Evolutionary conservation across 2,113 vertebrate genomes (phyloP), one percentile per base, ranked within the genome.

Genomic region (Misgurnus mizolepis): DNA sequence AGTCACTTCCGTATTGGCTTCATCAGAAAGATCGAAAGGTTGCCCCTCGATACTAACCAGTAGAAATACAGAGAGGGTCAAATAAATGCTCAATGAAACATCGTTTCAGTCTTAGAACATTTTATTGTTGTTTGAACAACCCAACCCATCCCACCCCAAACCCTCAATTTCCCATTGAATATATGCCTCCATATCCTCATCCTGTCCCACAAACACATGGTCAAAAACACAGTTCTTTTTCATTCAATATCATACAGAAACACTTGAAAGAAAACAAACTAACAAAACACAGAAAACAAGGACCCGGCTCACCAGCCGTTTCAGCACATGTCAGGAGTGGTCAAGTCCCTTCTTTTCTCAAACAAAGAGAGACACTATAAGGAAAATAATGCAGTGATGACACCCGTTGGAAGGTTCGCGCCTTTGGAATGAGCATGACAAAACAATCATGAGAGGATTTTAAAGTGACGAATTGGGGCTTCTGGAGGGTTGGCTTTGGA

Each of bases 201-300:
- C 84, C 81, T 78, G 64, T 80, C 86, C 83, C 88, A 92, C 90
- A 90, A 90, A 90, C 85, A 92, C 90, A 92, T 88, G 88, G 82
- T 89, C 86, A 88, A 87, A 90, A 90, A 92, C 90, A 92, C 90
- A 91, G 91, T 88, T 90, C 87, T 89, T 88, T 87, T 90, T 88
- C 86, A 86, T 86, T 91, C 85, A 75, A 82, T 83, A 86, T 85
- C 80, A 85, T 88, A 91, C 89, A 89, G 84, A 90, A 88, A 91
- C 86, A 86, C 83, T 83, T 85, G 84, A 71, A 88, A 86, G 34
- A 5, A 88, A 83, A 84, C 66, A 72, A 68, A 70, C 34, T 80
- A 80, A 67, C 73, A 61, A 78, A 85, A 76, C 76, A 76, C 45
- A 76, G 50, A 78, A 72, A 81, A 84, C 58, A 64, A 67, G 56